Percentiles rank a stretch among this genome's conserved stretches.
Evolutionary conservation across 2,113 vertebrate species (phyloP).

Genomic region (Rana temporaria): DNA sequence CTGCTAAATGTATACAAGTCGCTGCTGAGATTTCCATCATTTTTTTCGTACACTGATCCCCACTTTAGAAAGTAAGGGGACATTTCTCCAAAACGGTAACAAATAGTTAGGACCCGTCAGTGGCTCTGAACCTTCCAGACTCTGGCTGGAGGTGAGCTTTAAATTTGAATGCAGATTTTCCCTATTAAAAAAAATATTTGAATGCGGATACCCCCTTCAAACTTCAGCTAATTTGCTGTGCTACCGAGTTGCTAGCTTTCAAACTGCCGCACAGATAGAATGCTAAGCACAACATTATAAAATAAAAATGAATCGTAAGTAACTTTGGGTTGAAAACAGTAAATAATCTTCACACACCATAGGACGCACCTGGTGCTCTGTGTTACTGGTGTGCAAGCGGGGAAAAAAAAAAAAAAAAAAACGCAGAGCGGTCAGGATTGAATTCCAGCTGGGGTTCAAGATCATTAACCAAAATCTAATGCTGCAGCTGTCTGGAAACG

Average conservation of each 20-base stretch:
- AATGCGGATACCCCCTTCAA: neutral
- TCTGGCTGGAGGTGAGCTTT: no score
- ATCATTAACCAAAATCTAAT: conserved; percentile 66
- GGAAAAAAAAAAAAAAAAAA: no score
- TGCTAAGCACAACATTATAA: conserved; percentile 37
- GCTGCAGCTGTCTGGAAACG: conserved; percentile 67
- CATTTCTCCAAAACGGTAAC: no score
- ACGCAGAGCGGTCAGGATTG: conserved; percentile 56
- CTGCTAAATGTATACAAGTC: no score
- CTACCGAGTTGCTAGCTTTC: neutral
- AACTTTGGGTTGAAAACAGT: conserved; percentile 53
- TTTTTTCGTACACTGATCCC: no score
- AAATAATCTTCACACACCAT: conserved; percentile 64
- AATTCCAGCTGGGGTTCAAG: conserved; percentile 63
- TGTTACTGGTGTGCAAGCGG: conserved; percentile 59
- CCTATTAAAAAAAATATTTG: no score
- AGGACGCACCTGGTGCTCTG: conserved; percentile 60
- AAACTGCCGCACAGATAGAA: conserved; percentile 36
- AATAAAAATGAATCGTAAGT: conserved; percentile 39
- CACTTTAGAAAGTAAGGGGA: no score
- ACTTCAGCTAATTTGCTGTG: neutral
- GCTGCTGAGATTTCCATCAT: no score
- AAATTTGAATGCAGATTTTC: neutral
- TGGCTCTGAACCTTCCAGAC: no score
- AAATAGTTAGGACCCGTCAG: no score